Conservation (phyloP, 2,888 invertebrate genomes). For the Leptopilina myrica region DNA sequence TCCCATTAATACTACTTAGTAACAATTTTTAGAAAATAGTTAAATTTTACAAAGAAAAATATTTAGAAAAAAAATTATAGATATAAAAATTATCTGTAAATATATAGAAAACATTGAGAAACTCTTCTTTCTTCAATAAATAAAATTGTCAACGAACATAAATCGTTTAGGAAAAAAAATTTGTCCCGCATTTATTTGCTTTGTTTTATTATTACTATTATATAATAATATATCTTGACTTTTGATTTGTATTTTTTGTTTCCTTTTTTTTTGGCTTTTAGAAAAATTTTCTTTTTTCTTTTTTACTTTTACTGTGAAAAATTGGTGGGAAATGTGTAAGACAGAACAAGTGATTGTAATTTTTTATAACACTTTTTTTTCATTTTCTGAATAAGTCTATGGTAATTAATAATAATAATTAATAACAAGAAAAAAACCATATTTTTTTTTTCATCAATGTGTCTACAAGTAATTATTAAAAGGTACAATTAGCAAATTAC, state of each 20-base stretch:
- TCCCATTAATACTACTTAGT: too few relatives aligned
- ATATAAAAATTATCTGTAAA: too few relatives aligned
- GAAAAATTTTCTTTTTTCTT: too few relatives aligned
- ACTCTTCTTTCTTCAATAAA: neutral
- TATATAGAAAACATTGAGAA: neutral
- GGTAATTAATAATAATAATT: slow-evolving; percentile 75
- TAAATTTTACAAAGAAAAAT: too few relatives aligned
- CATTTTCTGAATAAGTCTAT: slow-evolving; percentile 75
- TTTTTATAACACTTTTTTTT: slow-evolving; percentile 75
- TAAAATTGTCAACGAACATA: too few relatives aligned
- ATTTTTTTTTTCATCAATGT: slow-evolving; percentile 69
- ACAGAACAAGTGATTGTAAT: slow-evolving; percentile 68
- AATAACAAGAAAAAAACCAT: slow-evolving; percentile 74
- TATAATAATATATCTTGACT: too few relatives aligned
- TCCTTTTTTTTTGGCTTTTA: too few relatives aligned
- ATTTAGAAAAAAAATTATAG: too few relatives aligned
- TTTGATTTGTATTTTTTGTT: too few relatives aligned
- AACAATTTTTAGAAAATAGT: too few relatives aligned
- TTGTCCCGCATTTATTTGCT: neutral
- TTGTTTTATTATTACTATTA: too few relatives aligned
- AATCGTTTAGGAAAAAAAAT: neutral
- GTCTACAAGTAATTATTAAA: slow-evolving; percentile 76
- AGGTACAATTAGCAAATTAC: slow-evolving; percentile 77
- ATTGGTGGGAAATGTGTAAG: slow-evolving; percentile 46
- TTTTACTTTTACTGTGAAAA: slow-evolving; percentile 50